These are phyloP conservation scores for Steromphala cineraria DNA, from an alignment of 2,888 invertebrate species.

Conservation along the genomic window DNA sequence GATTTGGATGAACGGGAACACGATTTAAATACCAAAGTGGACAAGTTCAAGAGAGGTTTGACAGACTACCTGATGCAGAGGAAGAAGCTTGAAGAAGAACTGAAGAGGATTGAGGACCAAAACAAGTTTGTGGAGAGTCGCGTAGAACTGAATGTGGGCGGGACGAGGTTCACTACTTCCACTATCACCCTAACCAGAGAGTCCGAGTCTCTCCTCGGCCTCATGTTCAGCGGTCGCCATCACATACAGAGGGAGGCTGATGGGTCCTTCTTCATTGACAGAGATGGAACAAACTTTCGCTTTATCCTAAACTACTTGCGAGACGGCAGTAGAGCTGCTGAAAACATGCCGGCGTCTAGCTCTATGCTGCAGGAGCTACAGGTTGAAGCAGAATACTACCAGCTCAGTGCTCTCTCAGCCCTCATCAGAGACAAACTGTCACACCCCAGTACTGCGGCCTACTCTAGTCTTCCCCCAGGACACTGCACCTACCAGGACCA, in stretches of 20 bases:
- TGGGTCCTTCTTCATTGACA: constrained; percentile 58
- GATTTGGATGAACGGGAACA: constrained; percentile 27
- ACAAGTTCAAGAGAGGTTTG: constrained; percentile 34
- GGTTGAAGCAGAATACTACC: constrained; percentile 53
- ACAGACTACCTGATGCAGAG: constrained; percentile 40
- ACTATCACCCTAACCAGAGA: constrained; percentile 45
- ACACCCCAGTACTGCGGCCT: not conserved
- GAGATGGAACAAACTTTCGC: constrained; percentile 57
- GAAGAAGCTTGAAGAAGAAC: constrained; percentile 42
- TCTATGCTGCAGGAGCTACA: constrained; percentile 44
- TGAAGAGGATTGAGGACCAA: constrained; percentile 39
- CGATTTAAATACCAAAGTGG: not conserved
- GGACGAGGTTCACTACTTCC: constrained; percentile 51
- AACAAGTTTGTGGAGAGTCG: constrained; percentile 47
- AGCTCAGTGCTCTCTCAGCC: constrained; percentile 35
- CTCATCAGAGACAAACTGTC: constrained; percentile 32
- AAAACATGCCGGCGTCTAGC: constrained; percentile 41
- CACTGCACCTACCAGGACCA: not conserved
- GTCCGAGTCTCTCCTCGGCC: constrained; percentile 46
- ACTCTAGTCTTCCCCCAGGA: not conserved
- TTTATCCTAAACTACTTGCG: constrained; percentile 57
- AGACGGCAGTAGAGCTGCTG: constrained; percentile 46
- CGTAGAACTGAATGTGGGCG: constrained; percentile 57
- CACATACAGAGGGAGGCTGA: constrained; percentile 45
- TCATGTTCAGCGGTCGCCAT: constrained; percentile 57